phyloP scores from a whole-genome alignment of 2,888 invertebrate genomes.

The Melipona bicolor region DNA sequence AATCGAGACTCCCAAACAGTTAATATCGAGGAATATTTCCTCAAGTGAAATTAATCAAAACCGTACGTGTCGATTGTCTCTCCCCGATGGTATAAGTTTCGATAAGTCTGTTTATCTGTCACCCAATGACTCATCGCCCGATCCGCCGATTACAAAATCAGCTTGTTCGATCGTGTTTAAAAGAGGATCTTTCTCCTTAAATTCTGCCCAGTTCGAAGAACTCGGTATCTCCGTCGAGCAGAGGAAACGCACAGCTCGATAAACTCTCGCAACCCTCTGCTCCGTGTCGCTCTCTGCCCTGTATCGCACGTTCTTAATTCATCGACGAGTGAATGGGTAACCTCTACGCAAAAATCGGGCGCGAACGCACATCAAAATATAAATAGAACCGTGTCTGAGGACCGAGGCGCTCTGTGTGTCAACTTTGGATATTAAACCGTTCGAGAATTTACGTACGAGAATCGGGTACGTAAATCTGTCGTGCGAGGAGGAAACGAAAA shows the following conservation, averaged over 20 bases:
- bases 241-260: neutral
- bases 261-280: neutral
- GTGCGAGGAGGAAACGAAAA: neutral
- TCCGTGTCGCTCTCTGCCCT: neutral
- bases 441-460: conserved; percentile 26
- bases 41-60: neutral
- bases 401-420: neutral
- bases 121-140: neutral
- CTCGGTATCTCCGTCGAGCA: neutral
- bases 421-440: conserved; percentile 1
- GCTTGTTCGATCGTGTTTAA: neutral
- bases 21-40: neutral
- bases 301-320: conserved; percentile 34
- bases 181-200: neutral
- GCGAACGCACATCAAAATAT: conserved; percentile 49
- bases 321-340: conserved; percentile 52
- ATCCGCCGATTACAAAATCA: neutral
- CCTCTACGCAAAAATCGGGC: conserved; percentile 53
- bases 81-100: neutral
- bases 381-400: conserved; percentile 54
- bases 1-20: neutral
- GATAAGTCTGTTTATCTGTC: conserved; percentile 9
- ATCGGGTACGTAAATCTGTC: neutral
- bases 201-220: neutral
- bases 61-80: neutral